phyloP scores from a whole-genome alignment of 2,797 vertebrate genomes.

The Sarcophilus harrisii region DNA sequence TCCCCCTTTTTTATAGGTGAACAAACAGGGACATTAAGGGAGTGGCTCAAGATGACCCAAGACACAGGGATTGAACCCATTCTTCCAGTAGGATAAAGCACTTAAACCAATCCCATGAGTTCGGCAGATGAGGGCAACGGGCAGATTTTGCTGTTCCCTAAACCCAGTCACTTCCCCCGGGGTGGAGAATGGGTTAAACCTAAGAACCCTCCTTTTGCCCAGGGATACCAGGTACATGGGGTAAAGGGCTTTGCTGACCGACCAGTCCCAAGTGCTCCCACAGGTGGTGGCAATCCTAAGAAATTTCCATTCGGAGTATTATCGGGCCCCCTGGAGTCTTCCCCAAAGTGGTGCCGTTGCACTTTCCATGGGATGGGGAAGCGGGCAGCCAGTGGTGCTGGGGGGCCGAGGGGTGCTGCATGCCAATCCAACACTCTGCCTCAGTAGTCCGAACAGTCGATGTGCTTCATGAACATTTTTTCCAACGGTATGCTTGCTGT shows the following conservation, averaged over 20 bases:
- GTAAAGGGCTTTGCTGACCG: not conserved
- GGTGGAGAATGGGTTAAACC: constrained; percentile 3
- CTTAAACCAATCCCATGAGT: constrained; percentile 9
- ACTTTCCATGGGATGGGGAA: not conserved
- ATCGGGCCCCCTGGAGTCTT: not conserved
- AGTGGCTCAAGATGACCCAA: not conserved
- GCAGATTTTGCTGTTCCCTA: not conserved
- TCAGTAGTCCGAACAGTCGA: constrained; percentile 62
- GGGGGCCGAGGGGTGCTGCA: constrained; percentile 19
- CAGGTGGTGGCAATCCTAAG: not conserved
- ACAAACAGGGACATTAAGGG: constrained; percentile 6
- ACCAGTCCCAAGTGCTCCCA: not conserved
- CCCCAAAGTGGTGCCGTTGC: not conserved
- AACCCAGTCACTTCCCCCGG: constrained; percentile 21
- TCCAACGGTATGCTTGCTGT: constrained; percentile 77
- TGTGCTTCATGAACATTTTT: constrained; percentile 54
- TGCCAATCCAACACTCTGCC: constrained; percentile 24
- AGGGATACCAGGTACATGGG: not conserved
- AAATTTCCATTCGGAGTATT: not conserved
- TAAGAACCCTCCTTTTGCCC: not conserved
- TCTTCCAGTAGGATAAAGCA: not conserved
- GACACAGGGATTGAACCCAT: not conserved
- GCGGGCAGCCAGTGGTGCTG: not conserved
- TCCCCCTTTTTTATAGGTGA: not conserved
- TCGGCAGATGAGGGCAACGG: constrained; percentile 1